Evolutionary conservation across 2,113 vertebrate species (phyloP).

Genomic region (Platichthys stellatus): DNA sequence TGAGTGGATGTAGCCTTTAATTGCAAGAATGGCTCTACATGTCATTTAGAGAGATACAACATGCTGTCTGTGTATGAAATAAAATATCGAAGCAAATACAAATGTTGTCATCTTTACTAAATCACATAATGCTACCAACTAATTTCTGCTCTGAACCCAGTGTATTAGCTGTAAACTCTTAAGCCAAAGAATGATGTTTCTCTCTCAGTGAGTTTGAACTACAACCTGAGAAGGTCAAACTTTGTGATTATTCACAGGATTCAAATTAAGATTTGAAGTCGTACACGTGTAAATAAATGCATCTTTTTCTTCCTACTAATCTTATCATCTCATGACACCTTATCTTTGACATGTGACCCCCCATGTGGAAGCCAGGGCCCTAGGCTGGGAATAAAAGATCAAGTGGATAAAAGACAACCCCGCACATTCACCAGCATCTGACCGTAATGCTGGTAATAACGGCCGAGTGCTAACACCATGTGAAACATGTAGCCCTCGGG

Average conservation of each 20-base stretch:
- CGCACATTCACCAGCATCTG: neutral
- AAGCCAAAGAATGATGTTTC: too few relatives aligned
- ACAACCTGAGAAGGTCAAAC: too few relatives aligned
- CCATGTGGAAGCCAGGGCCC: neutral
- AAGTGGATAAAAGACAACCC: neutral
- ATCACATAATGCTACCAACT: too few relatives aligned
- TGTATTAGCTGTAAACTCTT: too few relatives aligned
- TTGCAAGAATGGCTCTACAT: neutral
- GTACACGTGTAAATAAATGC: neutral
- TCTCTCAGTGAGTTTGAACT: too few relatives aligned
- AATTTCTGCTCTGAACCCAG: too few relatives aligned
- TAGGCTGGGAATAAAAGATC: neutral
- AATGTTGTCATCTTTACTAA: neutral
- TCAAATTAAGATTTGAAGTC: neutral
- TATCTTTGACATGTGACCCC: neutral
- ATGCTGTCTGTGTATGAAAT: neutral
- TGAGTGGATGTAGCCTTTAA: conserved; percentile 27
- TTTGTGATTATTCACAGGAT: too few relatives aligned
- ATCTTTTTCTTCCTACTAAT: neutral
- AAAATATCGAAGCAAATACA: neutral
- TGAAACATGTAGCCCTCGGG: neutral
- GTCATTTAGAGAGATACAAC: neutral
- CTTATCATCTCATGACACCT: neutral
- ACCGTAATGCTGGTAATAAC: neutral
- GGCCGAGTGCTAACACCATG: neutral